phyloP scores from a whole-genome alignment of 2,797 vertebrate species.

The Denticeps clupeoides region DNA sequence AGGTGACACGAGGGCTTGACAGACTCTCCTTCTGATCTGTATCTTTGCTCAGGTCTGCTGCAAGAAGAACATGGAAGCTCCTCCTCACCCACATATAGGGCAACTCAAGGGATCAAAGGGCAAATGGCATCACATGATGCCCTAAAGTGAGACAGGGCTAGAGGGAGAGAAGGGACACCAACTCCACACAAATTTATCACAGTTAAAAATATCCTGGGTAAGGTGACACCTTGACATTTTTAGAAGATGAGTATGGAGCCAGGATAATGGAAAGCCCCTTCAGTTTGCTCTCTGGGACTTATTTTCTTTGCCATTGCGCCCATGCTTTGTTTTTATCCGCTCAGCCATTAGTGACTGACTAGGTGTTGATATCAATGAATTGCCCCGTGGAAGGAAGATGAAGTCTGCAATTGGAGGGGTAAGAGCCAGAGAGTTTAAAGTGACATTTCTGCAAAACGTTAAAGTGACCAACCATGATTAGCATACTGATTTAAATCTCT shows the following conservation, averaged over 20 bases:
- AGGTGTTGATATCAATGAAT: too few relatives aligned
- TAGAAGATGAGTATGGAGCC: constrained; percentile 23
- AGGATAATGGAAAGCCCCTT: constrained; percentile 28
- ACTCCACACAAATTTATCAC: constrained; percentile 9
- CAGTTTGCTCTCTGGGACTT: constrained; percentile 1
- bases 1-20: constrained; percentile 12
- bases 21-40: constrained; percentile 43
- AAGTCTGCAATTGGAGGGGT: too few relatives aligned
- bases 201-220: constrained; percentile 38
- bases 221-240: constrained; percentile 35
- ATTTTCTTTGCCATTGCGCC: constrained; percentile 10
- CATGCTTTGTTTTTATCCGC: neutral
- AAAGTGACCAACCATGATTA: too few relatives aligned
- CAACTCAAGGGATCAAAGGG: constrained; percentile 61
- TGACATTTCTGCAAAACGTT: too few relatives aligned
- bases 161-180: constrained; percentile 8
- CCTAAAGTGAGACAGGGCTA: constrained; percentile 14
- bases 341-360: too few relatives aligned
- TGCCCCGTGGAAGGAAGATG: too few relatives aligned
- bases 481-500: too few relatives aligned
- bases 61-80: constrained; percentile 46
- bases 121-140: constrained; percentile 43
- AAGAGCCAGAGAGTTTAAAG: too few relatives aligned
- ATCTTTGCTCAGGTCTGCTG: constrained; percentile 43
- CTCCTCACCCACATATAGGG: constrained; percentile 34